These are phyloP conservation scores for Harmothoe impar DNA, from an alignment of 2,888 invertebrate genomes.

Conservation along the genomic window DNA sequence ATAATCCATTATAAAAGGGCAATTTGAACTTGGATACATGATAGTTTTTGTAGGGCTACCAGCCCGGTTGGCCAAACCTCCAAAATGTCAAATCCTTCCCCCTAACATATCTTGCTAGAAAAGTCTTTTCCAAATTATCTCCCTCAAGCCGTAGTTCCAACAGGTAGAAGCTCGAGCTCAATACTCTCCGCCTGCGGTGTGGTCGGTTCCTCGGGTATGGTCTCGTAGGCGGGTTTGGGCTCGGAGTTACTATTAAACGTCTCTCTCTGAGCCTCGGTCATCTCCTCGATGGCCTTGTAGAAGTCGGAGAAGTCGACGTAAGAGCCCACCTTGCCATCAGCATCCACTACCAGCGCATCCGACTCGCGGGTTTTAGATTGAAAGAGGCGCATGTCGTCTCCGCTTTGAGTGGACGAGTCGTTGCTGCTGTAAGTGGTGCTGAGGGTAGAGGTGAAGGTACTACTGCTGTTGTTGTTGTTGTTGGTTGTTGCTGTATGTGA, in stretches of 20 bases:
- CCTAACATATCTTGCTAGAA: too few species aligned
- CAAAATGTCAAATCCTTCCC: too few species aligned
- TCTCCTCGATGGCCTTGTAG: conserved; percentile 77
- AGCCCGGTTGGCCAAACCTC: too few species aligned
- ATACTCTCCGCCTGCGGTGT: conserved; percentile 5
- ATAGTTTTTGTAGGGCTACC: too few species aligned
- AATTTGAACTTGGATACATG: too few species aligned
- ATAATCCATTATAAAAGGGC: too few species aligned
- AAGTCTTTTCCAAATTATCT: too few species aligned
- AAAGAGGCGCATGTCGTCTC: conserved; percentile 74
- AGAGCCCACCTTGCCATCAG: conserved; percentile 89
- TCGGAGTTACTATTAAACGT: conserved; percentile 77
- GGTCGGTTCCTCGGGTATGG: conserved; percentile 77
- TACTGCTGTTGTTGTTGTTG: conserved; percentile 33
- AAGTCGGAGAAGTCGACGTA: conserved; percentile 93
- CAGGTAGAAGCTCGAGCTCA: not conserved
- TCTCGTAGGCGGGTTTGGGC: conserved; percentile 79
- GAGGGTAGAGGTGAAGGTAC: conserved; percentile 66
- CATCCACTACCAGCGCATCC: conserved; percentile 85
- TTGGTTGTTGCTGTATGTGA: conserved; percentile 46
- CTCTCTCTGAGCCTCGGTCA: conserved; percentile 79
- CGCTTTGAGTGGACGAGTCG: conserved; percentile 79
- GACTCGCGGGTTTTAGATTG: conserved; percentile 69
- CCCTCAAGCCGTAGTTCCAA: not conserved
- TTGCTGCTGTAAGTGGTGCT: conserved; percentile 75